Conservation (phyloP, 2,113 vertebrate genomes). For the Marcusenius ussheri region DNA sequence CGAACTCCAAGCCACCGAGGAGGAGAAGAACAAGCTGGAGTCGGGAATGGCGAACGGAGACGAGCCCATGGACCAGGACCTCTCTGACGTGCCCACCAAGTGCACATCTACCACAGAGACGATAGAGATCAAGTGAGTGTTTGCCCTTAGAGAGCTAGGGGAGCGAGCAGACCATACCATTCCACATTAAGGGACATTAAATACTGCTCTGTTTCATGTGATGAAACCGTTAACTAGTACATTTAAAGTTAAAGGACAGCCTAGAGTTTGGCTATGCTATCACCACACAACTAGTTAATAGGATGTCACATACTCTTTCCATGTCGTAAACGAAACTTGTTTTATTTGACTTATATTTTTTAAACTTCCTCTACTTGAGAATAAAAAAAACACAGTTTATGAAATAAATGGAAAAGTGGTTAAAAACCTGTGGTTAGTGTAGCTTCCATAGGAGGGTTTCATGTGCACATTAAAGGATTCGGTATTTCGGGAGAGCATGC, state of each 20-base stretch:
- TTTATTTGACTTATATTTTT: too few species aligned
- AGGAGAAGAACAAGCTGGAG: constrained; percentile 93
- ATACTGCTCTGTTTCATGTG: too few species aligned
- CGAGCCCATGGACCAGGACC: constrained; percentile 98
- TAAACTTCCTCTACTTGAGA: too few species aligned
- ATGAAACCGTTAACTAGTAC: too few species aligned
- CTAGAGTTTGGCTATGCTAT: too few species aligned
- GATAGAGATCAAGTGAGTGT: constrained; percentile 90
- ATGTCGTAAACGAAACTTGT: too few species aligned
- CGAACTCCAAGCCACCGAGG: constrained; percentile 92
- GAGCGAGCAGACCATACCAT: neutral
- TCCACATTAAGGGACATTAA: neutral
- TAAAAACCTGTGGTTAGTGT: too few species aligned
- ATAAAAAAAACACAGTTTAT: too few species aligned
- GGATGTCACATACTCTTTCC: too few species aligned
- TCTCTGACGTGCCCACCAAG: constrained; percentile 93
- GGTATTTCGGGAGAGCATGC: neutral
- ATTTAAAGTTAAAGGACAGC: too few species aligned
- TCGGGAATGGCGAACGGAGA: constrained; percentile 88
- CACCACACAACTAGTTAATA: too few species aligned
- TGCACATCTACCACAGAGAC: constrained; percentile 82
- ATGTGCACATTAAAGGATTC: neutral
- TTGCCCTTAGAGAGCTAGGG: neutral
- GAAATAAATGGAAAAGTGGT: too few species aligned
- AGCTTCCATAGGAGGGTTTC: neutral